Evolutionary conservation across 2,888 invertebrate species (phyloP).

Genomic region (Ichneumoninae sp.): DNA sequence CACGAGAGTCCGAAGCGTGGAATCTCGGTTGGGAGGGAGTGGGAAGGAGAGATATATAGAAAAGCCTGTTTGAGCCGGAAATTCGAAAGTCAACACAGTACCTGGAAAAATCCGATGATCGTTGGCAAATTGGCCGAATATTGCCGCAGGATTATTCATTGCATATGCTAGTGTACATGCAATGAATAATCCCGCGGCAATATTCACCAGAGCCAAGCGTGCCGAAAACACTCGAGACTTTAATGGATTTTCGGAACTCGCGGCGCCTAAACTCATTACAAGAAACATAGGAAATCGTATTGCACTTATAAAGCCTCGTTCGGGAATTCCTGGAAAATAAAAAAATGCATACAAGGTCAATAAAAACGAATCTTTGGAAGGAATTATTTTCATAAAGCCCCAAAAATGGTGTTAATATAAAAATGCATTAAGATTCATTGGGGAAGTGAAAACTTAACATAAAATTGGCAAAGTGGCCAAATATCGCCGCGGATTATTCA

Average conservation of each 20-base stretch:
- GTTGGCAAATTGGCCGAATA: slow-evolving; percentile 28
- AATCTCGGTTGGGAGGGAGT: neutral
- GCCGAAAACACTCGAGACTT: slow-evolving; percentile 25
- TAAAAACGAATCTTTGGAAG: neutral
- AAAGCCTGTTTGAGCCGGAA: slow-evolving; percentile 28
- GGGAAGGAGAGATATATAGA: neutral
- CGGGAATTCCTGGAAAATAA: neutral
- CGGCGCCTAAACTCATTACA: neutral
- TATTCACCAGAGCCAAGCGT: neutral
- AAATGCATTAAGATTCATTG: neutral
- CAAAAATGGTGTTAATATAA: neutral
- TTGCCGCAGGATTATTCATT: slow-evolving; percentile 37
- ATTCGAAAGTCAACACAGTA: slow-evolving; percentile 30
- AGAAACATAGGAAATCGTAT: neutral
- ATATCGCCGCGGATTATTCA: slow-evolving; percentile 42
- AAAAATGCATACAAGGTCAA: neutral
- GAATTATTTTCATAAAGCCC: neutral
- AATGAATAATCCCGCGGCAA: no score
- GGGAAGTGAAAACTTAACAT: neutral
- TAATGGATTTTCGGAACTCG: slow-evolving; percentile 45
- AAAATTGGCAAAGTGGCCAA: slow-evolving; percentile 5
- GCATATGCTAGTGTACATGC: neutral
- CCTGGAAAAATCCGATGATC: slow-evolving; percentile 30
- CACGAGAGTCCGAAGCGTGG: slow-evolving; percentile 15
- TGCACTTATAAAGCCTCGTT: neutral